phyloP scores from a whole-genome alignment of 92 coral and sea anemone genomes.

The Zoanthus sociatus region DNA sequence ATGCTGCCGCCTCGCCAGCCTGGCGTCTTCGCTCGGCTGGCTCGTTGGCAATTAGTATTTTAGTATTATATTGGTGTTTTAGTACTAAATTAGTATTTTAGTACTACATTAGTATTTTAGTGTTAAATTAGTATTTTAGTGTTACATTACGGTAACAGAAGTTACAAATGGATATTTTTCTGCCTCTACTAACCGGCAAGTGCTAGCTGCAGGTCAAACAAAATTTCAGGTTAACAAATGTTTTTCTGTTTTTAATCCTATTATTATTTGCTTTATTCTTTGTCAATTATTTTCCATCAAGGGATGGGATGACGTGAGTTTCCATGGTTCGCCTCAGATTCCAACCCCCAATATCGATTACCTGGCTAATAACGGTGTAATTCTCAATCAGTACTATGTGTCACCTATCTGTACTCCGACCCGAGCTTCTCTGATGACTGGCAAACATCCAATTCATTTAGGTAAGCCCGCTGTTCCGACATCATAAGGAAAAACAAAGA shows the following conservation, averaged over 20 bases:
- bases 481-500: no score
- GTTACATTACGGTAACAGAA: no score
- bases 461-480: conserved; percentile 55
- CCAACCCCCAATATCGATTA: conserved; percentile 95
- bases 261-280: neutral
- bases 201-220: no score
- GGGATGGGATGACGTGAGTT: conserved; percentile 99
- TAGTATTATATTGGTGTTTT: no score
- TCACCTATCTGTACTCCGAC: conserved; percentile 96
- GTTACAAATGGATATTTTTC: no score
- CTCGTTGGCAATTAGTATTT: no score
- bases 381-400: conserved; percentile 91
- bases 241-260: neutral
- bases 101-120: no score
- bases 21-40: no score
- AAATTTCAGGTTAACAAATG: no score
- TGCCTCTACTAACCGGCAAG: no score
- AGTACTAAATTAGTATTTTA: neutral
- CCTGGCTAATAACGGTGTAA: conserved; percentile 93
- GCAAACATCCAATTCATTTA: conserved; percentile 92
- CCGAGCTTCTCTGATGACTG: conserved; percentile 94
- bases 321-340: conserved; percentile 98
- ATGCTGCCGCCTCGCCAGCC: no score
- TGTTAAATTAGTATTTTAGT: neutral
- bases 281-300: conserved; percentile 8